Conservation (phyloP, 2,888 invertebrate genomes). For the Eupithecia centaureata region DNA sequence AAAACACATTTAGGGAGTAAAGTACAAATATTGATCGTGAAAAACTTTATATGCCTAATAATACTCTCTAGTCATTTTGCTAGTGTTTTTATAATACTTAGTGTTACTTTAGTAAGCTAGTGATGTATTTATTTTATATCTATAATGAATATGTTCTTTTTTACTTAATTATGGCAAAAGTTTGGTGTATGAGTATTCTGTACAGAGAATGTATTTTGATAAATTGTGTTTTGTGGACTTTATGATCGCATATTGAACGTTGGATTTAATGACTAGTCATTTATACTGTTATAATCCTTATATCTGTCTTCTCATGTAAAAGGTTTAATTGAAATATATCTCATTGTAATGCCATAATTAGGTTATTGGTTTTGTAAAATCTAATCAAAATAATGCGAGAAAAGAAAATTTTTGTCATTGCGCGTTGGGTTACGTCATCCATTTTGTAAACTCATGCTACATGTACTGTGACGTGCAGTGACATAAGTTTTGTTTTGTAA, state of each 20-base stretch:
- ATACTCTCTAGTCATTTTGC: constrained; percentile 1
- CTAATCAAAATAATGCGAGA: neutral
- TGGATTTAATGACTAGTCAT: constrained; percentile 5
- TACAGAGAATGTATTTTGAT: constrained; percentile 62
- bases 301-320: neutral
- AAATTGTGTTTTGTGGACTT: constrained; percentile 48
- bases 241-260: constrained; percentile 17
- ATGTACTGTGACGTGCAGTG: neutral
- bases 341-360: neutral
- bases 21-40: neutral
- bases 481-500: neutral
- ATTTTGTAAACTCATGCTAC: neutral
- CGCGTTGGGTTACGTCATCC: too few species aligned
- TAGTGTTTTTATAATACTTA: neutral
- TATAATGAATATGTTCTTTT: neutral
- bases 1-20: too few species aligned
- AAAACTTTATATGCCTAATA: neutral
- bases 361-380: neutral
- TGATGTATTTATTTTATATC: neutral
- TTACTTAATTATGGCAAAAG: constrained; percentile 21
- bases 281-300: constrained; percentile 4
- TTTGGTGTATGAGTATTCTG: constrained; percentile 41
- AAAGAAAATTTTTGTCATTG: too few species aligned
- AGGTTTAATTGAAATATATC: neutral
- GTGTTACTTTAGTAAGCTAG: neutral